Base-by-base conservation (phyloP, 2,888 invertebrate species). In the Hermodice carunculata region DNA sequence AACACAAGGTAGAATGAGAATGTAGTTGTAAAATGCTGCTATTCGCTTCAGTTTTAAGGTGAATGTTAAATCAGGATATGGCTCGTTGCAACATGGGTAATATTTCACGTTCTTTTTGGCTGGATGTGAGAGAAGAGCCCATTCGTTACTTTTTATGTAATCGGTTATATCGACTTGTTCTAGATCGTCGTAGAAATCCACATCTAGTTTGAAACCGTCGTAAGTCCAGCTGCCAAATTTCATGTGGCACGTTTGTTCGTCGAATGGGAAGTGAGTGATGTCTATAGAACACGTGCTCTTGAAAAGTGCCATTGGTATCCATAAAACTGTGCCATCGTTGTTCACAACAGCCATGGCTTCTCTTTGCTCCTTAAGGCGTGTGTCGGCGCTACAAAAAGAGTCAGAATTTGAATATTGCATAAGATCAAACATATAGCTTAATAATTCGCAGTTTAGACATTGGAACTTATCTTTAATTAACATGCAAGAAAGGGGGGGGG, bases 321-420 rank as follows among this genome's bases (percentile, higher is more conserved):
- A 79, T 8, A 76, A 71, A 11, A 86, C 77, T n/a, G 66, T 58
- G 24, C 86, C 86, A 26, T 66, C 71, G 49, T 61, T 64, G 17
- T 66, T 67, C 31, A 86, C 77, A n/a, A 83, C 80, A 59, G 80
- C 81, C 71, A 84, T 69, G 3, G 84, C 84, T 60, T 86, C 81
- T 19, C 86, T 71, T 61, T 81, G 81, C 67, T 86, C 86, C 61
- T 78, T 77, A 54, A 85, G 70, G 48, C 86, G 77, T 37, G 79
- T 76, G 70, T 86, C 86, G 44, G 86, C 86, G 75, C 86, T 86
- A n/a, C n/a, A n/a, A n/a, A n/a, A n/a, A n/a, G n/a, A n/a, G n/a
- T n/a, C n/a, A n/a, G n/a, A n/a, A n/a, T n/a, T n/a, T n/a, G n/a
- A n/a, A n/a, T n/a, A n/a, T n/a, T n/a, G n/a, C n/a, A n/a, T n/a